Evolutionary conservation across 2,797 vertebrate genomes (phyloP).

Genomic region (Sardinella longiceps): DNA sequence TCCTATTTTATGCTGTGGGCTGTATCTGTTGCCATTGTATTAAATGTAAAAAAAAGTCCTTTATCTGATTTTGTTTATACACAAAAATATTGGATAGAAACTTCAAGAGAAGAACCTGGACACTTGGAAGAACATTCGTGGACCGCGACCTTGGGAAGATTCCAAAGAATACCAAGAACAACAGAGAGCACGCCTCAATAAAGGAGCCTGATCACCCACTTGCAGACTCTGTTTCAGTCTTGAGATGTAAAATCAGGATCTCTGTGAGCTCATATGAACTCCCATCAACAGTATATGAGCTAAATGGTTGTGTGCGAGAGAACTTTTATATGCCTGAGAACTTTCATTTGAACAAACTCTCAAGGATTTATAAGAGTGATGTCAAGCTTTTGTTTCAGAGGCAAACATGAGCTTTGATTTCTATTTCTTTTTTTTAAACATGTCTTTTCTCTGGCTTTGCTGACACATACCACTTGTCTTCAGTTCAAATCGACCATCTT

Average conservation of each 20-base stretch:
- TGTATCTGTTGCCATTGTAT: too few relatives aligned
- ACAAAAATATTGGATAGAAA: conserved; percentile 73
- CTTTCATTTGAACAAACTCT: too few relatives aligned
- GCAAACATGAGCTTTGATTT: not conserved
- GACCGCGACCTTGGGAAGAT: conserved; percentile 93
- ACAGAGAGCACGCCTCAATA: conserved; percentile 58
- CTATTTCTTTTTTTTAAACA: too few relatives aligned
- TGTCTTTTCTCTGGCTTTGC: not conserved
- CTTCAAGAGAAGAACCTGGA: conserved; percentile 78
- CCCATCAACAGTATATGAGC: too few relatives aligned
- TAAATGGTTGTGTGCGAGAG: not conserved
- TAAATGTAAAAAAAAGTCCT: too few relatives aligned
- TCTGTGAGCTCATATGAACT: too few relatives aligned
- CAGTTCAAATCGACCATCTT: not conserved
- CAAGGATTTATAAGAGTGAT: not conserved
- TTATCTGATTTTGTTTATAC: conserved; percentile 37
- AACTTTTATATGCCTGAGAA: too few relatives aligned
- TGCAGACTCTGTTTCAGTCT: not conserved
- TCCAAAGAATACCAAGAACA: conserved; percentile 75
- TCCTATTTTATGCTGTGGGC: too few relatives aligned
- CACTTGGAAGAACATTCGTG: conserved; percentile 92
- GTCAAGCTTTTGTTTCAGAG: not conserved
- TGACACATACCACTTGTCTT: too few relatives aligned
- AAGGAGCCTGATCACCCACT: conserved; percentile 48
- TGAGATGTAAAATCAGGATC: too few relatives aligned